phyloP scores from a whole-genome alignment of 1,140 invertebrate species.

The Procambarus virginalis region DNA sequence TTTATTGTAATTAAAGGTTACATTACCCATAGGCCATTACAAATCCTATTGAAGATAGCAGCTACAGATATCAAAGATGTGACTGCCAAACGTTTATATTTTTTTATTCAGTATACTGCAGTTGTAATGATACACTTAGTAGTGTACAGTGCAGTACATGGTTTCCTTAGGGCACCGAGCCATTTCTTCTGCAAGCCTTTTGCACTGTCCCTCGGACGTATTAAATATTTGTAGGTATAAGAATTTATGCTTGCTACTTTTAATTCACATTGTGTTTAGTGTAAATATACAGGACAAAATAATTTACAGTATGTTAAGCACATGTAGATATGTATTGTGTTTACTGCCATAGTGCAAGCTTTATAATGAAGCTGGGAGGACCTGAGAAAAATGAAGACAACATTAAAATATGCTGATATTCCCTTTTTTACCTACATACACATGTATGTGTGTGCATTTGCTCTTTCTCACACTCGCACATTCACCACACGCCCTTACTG shows the following conservation, averaged over 20 bases:
- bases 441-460: too few relatives aligned
- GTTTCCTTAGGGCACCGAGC: neutral
- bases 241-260: neutral
- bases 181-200: conserved; percentile 1
- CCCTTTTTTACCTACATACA: too few relatives aligned
- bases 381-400: too few relatives aligned
- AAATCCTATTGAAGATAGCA: neutral
- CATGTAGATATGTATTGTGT: too few relatives aligned
- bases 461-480: too few relatives aligned
- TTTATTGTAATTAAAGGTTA: neutral
- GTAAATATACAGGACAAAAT: too few relatives aligned
- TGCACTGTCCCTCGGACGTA: conserved; percentile 39
- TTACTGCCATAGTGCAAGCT: too few relatives aligned
- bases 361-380: too few relatives aligned
- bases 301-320: too few relatives aligned
- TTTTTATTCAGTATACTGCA: neutral
- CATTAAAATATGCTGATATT: too few relatives aligned
- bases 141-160: neutral
- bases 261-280: neutral
- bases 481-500: too few relatives aligned
- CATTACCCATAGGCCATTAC: neutral
- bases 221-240: neutral
- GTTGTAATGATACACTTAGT: neutral
- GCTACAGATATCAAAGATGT: neutral
- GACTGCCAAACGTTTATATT: neutral